Evolutionary conservation across 2,888 invertebrate species (phyloP), one percentile per base, ranked within the genome.

Genomic region (Perizoma flavofasciatum): DNA sequence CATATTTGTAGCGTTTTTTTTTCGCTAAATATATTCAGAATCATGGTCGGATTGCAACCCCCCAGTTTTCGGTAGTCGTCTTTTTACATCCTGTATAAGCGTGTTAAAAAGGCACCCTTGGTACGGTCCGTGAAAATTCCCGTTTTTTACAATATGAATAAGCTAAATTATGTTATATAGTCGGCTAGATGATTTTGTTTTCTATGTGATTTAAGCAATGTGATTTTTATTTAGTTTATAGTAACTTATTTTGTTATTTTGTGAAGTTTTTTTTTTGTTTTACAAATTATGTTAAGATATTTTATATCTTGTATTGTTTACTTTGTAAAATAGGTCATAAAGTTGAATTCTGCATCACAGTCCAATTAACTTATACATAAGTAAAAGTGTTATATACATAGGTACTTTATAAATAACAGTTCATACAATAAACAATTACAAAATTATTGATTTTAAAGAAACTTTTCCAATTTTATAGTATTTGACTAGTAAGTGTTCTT

Each of bases 151-250:
- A 22, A 22, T 22, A 22, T 22, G 3, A 22, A 22, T 22, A 22
- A 22, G 22, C 22, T 22, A 22, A 22, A 22, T n/a, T n/a, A n/a
- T 22, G 22, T 1, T 22, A 22, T 22, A 22, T 22, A 22, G 22
- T 22, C 22, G 22, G 22, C 22, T 22, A 22, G 22, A 22, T 22
- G 22, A 22, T 45, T 45, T 41, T 60, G 47, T 49, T 22, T 37
- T 22, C 22, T 22, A 44, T 44, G 57, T 61, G 62, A 51, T 58
- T n/a, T 61, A 40, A 53, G 34, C 9, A 58, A 41, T 53, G 61
- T 65, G 65, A 59, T 65, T 65, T 59, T 65, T 61, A 59, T 61
- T 61, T 61, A 59, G 48, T 55, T 64, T 46, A 5, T 59, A 56
- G 34, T 57, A 50, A 59, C 59, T 55, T 59, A 59, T 55, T 61